Evolutionary conservation across 2,797 vertebrate species (phyloP), one percentile per base, ranked within the genome.

Genomic region (Lophura swinhoii): DNA sequence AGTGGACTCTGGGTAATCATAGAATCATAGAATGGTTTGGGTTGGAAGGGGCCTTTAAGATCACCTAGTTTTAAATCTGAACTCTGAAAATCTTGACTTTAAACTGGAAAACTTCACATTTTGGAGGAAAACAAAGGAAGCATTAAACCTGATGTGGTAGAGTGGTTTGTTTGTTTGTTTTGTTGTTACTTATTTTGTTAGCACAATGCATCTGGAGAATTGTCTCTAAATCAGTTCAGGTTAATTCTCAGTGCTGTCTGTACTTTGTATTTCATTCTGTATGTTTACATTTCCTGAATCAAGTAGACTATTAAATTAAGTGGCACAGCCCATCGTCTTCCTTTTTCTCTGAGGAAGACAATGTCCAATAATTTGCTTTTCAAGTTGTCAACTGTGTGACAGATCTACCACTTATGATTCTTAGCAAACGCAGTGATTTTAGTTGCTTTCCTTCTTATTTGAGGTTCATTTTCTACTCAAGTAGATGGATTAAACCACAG

Each of bases 31-130:
- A 48, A 23, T 23, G 48, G 12, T 24, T 49, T 49, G 48, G 48
- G 48, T 49, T 49, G 24, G 48, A 49, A 49, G 48, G 48, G 8
- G 26, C 23, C 13, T 24, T 49, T 49, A 49, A 49, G 23, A 26
- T 49, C 48, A 26, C 14, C 48, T 49, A 49, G 23, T 49, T 49
- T 7, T 80, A 62, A 66, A 11, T 84, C 14, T 58, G 33, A 76
- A 85, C 33, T 28, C 60, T 68, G 44, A 80, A 85, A 91, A 63
- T 66, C 69, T 78, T 62, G 44, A 77, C 66, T 90, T 91, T 95
- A 66, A 63, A 62, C 24, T 12, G 29, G 41, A 88, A 55, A 91
- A 17, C 20, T 85, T 71, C 69, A 55, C 14, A 12, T 64, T 62
- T 0, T 80, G 29, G 23, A 73, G 70, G 58, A 83, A 77, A 23